phyloP scores from a whole-genome alignment of 2,888 invertebrate genomes.

The Coenonympha arcania region DNA sequence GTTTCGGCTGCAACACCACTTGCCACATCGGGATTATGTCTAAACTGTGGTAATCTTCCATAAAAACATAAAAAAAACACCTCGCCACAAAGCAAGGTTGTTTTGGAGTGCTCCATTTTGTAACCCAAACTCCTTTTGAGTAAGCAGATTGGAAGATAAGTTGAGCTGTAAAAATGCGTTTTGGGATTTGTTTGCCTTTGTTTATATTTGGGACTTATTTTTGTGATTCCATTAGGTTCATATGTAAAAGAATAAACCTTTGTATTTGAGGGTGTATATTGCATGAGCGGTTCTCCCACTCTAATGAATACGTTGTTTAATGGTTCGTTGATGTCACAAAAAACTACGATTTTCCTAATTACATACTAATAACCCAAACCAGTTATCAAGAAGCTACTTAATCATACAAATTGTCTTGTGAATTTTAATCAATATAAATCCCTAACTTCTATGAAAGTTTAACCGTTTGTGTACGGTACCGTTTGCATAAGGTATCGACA shows the following conservation, averaged over 20 bases:
- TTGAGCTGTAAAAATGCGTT: conserved; percentile 7
- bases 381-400: no score
- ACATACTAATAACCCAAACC: no score
- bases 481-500: no score
- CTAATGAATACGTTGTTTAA: no score
- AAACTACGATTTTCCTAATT: no score
- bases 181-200: conserved; percentile 7
- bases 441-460: no score
- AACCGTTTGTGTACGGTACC: no score
- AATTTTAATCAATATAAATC: no score
- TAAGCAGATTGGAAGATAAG: conserved; percentile 5
- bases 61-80: conserved; percentile 33
- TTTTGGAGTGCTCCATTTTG: conserved; percentile 23
- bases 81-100: conserved; percentile 46
- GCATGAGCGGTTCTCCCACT: no score
- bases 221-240: neutral
- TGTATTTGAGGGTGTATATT: no score
- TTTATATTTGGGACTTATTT: neutral
- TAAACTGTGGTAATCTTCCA: conserved; percentile 53
- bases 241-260: neutral
- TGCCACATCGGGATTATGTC: conserved; percentile 58
- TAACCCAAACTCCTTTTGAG: conserved; percentile 5
- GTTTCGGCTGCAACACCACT: conserved; percentile 32
- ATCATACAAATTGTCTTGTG: no score
- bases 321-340: no score